These are phyloP conservation scores for Hoplias malabaricus DNA, from an alignment of 2,113 vertebrate species.

Conservation along the genomic window DNA sequence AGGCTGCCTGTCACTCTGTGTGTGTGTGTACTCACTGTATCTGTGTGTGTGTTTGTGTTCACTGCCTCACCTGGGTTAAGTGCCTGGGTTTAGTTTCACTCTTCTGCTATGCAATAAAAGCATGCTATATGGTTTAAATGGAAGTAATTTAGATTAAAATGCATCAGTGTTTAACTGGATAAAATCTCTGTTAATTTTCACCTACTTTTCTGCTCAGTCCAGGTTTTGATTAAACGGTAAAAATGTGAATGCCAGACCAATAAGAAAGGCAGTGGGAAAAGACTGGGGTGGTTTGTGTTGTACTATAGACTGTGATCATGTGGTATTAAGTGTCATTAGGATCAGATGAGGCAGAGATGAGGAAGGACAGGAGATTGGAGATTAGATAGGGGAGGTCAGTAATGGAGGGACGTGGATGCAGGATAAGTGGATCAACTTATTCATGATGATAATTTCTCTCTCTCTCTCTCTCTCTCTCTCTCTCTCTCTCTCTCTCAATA, in stretches of 20 bases:
- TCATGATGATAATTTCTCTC: not conserved
- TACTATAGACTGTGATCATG: slow-evolving; percentile 18
- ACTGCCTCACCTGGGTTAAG: too few relatives aligned
- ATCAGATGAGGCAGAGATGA: slow-evolving; percentile 1
- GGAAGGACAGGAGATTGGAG: slow-evolving; percentile 28
- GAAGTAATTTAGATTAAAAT: too few relatives aligned
- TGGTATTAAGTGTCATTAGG: slow-evolving; percentile 26
- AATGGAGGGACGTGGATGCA: slow-evolving; percentile 9
- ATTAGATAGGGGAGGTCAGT: slow-evolving; percentile 22
- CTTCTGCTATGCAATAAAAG: too few relatives aligned
- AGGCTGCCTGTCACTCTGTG: too few relatives aligned
- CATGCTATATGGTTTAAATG: too few relatives aligned
- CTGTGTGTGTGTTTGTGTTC: too few relatives aligned
- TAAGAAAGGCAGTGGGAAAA: slow-evolving; percentile 18
- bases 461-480: not conserved
- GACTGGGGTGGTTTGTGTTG: slow-evolving; percentile 19
- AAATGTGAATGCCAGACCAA: slow-evolving; percentile 26
- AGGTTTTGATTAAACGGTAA: too few relatives aligned
- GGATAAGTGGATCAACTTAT: not conserved
- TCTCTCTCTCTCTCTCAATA: not conserved
- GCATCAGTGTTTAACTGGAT: too few relatives aligned
- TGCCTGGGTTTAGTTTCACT: too few relatives aligned
- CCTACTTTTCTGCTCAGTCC: too few relatives aligned
- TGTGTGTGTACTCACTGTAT: too few relatives aligned
- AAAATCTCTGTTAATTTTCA: too few relatives aligned